These are phyloP conservation scores for Rynchops niger DNA, from an alignment of 2,113 vertebrate genomes.

Conservation along the genomic window DNA sequence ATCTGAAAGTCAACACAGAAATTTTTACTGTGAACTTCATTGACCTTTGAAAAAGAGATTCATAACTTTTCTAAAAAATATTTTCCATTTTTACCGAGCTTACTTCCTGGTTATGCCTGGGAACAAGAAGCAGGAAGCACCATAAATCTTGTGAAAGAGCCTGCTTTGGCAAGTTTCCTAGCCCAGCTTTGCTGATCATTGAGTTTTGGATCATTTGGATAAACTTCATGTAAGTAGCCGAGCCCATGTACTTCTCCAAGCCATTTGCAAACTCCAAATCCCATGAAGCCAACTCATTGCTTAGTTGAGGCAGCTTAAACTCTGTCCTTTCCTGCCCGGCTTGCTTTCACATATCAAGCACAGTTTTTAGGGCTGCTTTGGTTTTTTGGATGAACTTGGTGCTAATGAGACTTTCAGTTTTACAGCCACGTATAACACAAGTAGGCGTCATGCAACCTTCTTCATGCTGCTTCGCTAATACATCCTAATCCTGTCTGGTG, in stretches of 20 bases:
- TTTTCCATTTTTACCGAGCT: constrained; percentile 51
- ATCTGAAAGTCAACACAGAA: not conserved
- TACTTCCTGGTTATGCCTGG: constrained; percentile 55
- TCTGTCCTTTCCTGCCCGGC: not conserved
- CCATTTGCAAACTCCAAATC: not conserved
- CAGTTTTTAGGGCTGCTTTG: not conserved
- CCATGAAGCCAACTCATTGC: not conserved
- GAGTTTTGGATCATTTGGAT: constrained; percentile 29
- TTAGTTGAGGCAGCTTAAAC: constrained; percentile 9
- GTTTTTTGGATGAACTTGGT: constrained; percentile 17
- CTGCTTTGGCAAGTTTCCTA: constrained; percentile 48
- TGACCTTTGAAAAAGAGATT: constrained; percentile 30
- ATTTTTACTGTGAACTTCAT: not conserved
- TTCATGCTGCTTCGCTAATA: not conserved
- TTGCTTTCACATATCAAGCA: not conserved
- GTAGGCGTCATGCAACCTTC: not conserved
- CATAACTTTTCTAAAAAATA: constrained; percentile 12
- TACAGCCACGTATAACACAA: constrained; percentile 34
- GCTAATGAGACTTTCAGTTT: not conserved
- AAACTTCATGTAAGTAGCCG: not conserved
- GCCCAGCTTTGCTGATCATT: constrained; percentile 39
- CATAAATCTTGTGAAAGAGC: constrained; percentile 49
- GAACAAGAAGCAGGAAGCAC: constrained; percentile 56
- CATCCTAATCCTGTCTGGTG: constrained; percentile 26
- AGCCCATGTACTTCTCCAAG: not conserved